phyloP scores from a whole-genome alignment of 2,113 vertebrate genomes.

The Plotosus lineatus region DNA sequence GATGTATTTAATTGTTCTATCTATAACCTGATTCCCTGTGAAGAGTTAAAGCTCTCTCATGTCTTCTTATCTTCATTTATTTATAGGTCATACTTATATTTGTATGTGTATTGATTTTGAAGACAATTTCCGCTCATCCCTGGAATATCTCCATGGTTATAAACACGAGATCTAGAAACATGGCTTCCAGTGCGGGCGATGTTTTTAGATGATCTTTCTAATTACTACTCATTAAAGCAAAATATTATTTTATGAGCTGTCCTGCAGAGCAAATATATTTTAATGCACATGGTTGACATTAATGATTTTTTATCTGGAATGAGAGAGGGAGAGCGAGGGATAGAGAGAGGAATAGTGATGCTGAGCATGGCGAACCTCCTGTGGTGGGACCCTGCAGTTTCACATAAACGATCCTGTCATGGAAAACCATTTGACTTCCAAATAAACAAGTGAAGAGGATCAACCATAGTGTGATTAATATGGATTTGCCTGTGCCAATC shows the following conservation, averaged over 20 bases:
- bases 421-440: constrained; percentile 57
- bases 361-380: constrained; percentile 26
- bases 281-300: background rate
- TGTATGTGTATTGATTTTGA: no score
- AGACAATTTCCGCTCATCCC: background rate
- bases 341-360: constrained; percentile 45
- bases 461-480: constrained; percentile 43
- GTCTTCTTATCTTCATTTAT: no score
- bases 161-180: background rate
- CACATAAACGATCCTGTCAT: constrained; percentile 52
- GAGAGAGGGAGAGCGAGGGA: constrained; percentile 11
- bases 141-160: background rate
- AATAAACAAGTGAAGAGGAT: constrained; percentile 36
- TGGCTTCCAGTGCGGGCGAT: background rate
- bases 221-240: background rate
- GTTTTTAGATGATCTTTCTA: background rate
- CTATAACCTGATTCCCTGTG: background rate
- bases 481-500: constrained; percentile 23
- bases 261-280: background rate
- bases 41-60: background rate
- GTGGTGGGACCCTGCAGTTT: constrained; percentile 42
- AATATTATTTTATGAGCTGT: background rate
- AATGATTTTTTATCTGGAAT: background rate
- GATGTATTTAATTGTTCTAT: no score
- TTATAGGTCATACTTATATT: background rate